Percentiles rank a stretch among this genome's conserved stretches.
Conservation (phyloP, 2,888 invertebrate species). For the Chymomyza fuscimana region DNA sequence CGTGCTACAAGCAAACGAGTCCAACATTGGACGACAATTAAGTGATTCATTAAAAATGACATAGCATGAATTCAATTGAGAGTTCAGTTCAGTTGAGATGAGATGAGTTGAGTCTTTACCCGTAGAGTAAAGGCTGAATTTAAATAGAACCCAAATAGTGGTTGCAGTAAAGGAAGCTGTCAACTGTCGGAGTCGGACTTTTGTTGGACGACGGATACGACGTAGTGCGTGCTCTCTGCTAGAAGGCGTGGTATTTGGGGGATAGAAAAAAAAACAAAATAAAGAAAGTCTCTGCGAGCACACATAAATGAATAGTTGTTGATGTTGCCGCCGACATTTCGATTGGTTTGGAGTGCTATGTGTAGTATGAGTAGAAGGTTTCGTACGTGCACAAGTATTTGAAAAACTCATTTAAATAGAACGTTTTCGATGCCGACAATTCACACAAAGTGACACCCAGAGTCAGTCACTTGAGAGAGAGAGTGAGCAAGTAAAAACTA, state of each 20-base stretch:
- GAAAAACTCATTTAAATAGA: slow-evolving; percentile 73
- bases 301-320: slow-evolving; percentile 41
- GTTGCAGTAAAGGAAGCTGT: slow-evolving; percentile 35
- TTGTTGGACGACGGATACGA: too few species aligned
- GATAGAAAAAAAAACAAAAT: slow-evolving; percentile 19
- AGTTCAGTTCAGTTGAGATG: slow-evolving; percentile 34
- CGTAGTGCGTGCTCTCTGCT: not conserved
- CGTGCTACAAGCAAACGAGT: not conserved
- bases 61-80: slow-evolving; percentile 71
- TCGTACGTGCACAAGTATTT: slow-evolving; percentile 73
- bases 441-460: not conserved
- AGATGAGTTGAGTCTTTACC: slow-evolving; percentile 15
- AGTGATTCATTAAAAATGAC: slow-evolving; percentile 75
- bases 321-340: slow-evolving; percentile 41
- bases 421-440: slow-evolving; percentile 21
- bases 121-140: slow-evolving; percentile 10
- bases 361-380: slow-evolving; percentile 21
- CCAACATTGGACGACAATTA: slow-evolving; percentile 60
- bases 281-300: slow-evolving; percentile 43
- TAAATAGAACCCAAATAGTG: slow-evolving; percentile 38
- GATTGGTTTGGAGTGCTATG: slow-evolving; percentile 40
- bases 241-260: slow-evolving; percentile 5
- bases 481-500: slow-evolving; percentile 29
- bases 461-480: slow-evolving; percentile 48
- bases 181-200: not conserved